Percentiles rank a stretch among this genome's conserved stretches.
Conservation (phyloP, 2,113 vertebrate genomes). For the Gracilinanus agilis region DNA sequence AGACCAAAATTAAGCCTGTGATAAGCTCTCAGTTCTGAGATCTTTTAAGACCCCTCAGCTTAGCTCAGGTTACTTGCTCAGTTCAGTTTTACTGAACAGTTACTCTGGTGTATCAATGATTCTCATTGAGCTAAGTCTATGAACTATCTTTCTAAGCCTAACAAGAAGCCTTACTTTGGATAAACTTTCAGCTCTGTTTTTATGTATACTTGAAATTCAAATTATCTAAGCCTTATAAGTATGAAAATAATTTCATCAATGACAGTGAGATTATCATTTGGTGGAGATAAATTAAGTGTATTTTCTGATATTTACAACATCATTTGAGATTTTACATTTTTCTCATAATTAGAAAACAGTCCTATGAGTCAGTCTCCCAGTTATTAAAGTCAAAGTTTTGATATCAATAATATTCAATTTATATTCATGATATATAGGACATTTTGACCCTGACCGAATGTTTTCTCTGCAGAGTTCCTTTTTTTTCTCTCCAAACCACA, state of each 20-base stretch:
- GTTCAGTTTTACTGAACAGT: background rate
- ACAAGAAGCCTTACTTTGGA: background rate
- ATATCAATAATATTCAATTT: background rate
- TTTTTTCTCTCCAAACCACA: background rate
- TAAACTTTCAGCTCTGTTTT: background rate
- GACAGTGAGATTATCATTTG: too few relatives aligned
- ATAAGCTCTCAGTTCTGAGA: background rate
- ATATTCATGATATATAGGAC: background rate
- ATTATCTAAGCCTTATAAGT: background rate
- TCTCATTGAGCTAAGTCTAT: background rate
- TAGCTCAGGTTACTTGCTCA: background rate
- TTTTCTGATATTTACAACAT: background rate
- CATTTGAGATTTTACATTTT: background rate
- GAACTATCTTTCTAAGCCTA: background rate
- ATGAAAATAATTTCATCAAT: too few relatives aligned
- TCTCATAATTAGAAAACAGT: background rate
- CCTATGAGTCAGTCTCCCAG: background rate
- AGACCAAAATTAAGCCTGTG: background rate
- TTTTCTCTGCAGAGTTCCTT: background rate
- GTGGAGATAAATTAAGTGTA: background rate
- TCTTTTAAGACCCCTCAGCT: background rate
- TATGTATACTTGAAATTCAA: background rate
- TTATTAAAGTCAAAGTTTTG: background rate
- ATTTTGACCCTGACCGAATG: background rate
- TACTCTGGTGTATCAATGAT: background rate